Evolutionary conservation across 2,888 invertebrate genomes (phyloP).

Genomic region (Drosophila pegasa): DNA sequence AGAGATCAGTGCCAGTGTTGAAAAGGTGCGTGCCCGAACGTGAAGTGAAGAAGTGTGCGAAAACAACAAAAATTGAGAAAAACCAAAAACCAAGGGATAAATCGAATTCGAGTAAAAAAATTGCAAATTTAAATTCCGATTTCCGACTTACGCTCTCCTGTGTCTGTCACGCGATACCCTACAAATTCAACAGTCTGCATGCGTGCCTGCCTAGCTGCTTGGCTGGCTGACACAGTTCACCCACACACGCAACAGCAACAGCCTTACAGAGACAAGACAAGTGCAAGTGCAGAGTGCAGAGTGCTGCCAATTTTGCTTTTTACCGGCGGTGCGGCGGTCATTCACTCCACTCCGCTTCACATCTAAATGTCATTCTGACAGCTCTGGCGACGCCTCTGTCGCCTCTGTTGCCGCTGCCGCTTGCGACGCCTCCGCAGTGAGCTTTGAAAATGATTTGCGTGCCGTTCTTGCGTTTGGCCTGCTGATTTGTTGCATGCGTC

Average conservation of each 20-base stretch:
- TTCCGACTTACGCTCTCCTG: constrained; percentile 15
- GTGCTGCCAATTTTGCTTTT: constrained; percentile 30
- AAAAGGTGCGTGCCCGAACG: constrained; percentile 65
- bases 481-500: constrained; percentile 80
- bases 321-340: constrained; percentile 57
- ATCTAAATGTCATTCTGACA: constrained; percentile 71
- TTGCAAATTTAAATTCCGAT: constrained; percentile 17
- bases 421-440: constrained; percentile 55
- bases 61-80: constrained; percentile 6
- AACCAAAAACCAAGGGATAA: constrained; percentile 26
- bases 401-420: constrained; percentile 22
- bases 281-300: constrained; percentile 66
- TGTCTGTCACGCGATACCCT: constrained; percentile 54
- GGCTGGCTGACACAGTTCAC: constrained; percentile 36
- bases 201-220: constrained; percentile 13
- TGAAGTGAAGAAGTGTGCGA: constrained; percentile 57
- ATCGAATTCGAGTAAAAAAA: constrained; percentile 17
- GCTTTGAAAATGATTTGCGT: constrained; percentile 69
- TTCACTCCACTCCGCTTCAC: constrained; percentile 39
- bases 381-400: constrained; percentile 25
- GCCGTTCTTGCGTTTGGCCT: constrained; percentile 73
- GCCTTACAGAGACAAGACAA: constrained; percentile 33
- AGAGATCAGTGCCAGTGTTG: constrained; percentile 48
- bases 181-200: constrained; percentile 16
- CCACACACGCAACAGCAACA: constrained; percentile 37